A percentile compares a stretch with the other conserved stretches of the same genome.
These are phyloP conservation scores for Carpatolechia fugitivella DNA, from an alignment of 2,888 invertebrate genomes.

Conservation along the genomic window DNA sequence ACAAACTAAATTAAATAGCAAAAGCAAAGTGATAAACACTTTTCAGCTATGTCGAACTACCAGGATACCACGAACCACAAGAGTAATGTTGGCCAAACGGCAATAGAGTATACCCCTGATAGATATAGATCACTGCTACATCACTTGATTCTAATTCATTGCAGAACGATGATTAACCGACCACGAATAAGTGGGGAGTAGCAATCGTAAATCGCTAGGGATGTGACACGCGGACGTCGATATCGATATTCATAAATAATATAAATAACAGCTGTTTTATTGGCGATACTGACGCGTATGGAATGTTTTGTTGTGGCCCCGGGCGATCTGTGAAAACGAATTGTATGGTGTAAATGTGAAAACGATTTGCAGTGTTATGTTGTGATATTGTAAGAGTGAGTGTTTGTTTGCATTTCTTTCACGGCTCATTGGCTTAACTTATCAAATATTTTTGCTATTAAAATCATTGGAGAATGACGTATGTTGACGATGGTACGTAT, in stretches of 20 bases:
- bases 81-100: slow-evolving; percentile 9
- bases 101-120: slow-evolving; percentile 21
- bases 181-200: slow-evolving; percentile 34
- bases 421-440: too few species aligned
- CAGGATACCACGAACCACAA: neutral
- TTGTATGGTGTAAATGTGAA: neutral
- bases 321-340: slow-evolving; percentile 2
- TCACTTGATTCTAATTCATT: slow-evolving; percentile 42
- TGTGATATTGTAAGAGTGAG: neutral
- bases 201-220: slow-evolving; percentile 34
- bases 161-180: slow-evolving; percentile 39
- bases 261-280: slow-evolving; percentile 5
- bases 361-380: neutral
- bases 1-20: too few species aligned
- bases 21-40: slow-evolving; percentile 9
- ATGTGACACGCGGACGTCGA: slow-evolving; percentile 9
- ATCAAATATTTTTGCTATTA: too few species aligned
- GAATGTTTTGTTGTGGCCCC: slow-evolving; percentile 2
- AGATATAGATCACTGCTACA: slow-evolving; percentile 32
- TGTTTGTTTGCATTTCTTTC: neutral
- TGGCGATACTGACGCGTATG: neutral
- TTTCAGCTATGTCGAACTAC: neutral
- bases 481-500: too few species aligned
- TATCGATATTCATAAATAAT: slow-evolving; percentile 7
- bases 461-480: too few species aligned